These are phyloP conservation scores for Rousettus leschenaultii DNA, from an alignment of 2,113 vertebrate species.

Conservation along the genomic window DNA sequence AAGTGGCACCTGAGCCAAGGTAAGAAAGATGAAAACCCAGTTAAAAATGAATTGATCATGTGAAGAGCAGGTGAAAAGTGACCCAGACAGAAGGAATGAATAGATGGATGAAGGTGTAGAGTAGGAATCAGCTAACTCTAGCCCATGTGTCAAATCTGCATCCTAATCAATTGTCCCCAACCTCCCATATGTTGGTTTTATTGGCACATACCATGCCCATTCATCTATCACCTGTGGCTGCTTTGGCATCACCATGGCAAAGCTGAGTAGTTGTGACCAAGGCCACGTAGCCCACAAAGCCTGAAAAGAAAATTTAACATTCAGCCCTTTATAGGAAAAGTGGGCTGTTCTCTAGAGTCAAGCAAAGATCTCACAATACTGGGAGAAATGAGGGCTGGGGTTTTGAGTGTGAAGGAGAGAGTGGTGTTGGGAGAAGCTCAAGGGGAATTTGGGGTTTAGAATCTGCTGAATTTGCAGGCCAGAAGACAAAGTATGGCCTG, in stretches of 20 bases:
- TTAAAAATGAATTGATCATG: not conserved
- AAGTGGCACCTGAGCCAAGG: not conserved
- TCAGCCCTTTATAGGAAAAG: not conserved
- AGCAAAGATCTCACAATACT: not conserved
- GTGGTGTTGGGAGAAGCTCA: not conserved
- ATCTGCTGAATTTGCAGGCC: not conserved
- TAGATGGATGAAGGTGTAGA: not conserved
- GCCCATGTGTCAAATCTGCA: not conserved
- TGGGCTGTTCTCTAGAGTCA: not conserved
- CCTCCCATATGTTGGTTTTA: too few species aligned
- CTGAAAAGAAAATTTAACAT: not conserved
- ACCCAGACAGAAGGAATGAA: not conserved
- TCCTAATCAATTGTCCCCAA: not conserved
- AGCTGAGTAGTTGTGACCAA: not conserved
- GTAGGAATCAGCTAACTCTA: accelerated
- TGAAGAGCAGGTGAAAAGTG: not conserved
- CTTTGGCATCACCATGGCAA: not conserved
- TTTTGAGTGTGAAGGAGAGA: not conserved
- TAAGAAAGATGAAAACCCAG: not conserved
- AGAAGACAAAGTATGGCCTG: not conserved
- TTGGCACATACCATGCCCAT: accelerated
- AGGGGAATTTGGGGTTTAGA: not conserved
- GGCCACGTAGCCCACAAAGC: not conserved
- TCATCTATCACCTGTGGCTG: not conserved
- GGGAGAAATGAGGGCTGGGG: not conserved